phyloP scores from a whole-genome alignment of 1,140 invertebrate genomes.

The Bombus superbus region DNA sequence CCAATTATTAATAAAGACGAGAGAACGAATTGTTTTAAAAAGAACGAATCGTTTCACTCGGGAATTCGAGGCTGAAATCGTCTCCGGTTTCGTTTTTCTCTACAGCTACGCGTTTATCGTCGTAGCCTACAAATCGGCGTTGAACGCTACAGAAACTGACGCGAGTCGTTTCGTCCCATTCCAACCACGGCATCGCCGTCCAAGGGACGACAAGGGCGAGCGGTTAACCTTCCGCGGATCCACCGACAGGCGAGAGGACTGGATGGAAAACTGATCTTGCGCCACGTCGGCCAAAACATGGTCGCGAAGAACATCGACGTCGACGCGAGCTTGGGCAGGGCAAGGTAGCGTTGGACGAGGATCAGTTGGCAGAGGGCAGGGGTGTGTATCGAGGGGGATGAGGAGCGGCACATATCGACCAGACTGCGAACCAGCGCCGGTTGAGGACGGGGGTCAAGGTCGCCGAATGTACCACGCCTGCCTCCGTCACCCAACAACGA shows the following conservation, averaged over 20 bases:
- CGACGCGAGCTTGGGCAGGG: constrained; percentile 31
- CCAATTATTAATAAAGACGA: too few species aligned
- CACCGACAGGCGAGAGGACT: background rate
- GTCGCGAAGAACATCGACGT: background rate
- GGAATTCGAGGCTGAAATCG: too few species aligned
- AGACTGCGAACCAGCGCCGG: constrained; percentile 75
- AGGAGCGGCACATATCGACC: constrained; percentile 77
- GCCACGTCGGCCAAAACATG: background rate
- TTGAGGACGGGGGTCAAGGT: constrained; percentile 81
- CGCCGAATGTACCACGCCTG: constrained; percentile 78
- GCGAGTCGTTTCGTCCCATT: too few species aligned
- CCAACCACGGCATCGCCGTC: too few species aligned
- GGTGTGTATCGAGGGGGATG: constrained; percentile 57
- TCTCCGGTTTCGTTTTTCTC: too few species aligned
- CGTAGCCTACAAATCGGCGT: rapidly evolving
- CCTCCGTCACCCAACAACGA: constrained; percentile 52
- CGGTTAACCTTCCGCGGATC: background rate
- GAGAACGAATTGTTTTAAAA: too few species aligned
- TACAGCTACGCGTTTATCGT: rapidly evolving
- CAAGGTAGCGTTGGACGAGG: constrained; percentile 31
- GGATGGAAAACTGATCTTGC: constrained; percentile 1
- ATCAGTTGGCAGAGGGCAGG: constrained; percentile 41
- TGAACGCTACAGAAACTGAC: too few species aligned
- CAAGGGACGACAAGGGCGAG: background rate
- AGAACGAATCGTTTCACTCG: too few species aligned